Evolutionary conservation across 1,140 invertebrate genomes (phyloP).

Genomic region (Drosophila tristis): DNA sequence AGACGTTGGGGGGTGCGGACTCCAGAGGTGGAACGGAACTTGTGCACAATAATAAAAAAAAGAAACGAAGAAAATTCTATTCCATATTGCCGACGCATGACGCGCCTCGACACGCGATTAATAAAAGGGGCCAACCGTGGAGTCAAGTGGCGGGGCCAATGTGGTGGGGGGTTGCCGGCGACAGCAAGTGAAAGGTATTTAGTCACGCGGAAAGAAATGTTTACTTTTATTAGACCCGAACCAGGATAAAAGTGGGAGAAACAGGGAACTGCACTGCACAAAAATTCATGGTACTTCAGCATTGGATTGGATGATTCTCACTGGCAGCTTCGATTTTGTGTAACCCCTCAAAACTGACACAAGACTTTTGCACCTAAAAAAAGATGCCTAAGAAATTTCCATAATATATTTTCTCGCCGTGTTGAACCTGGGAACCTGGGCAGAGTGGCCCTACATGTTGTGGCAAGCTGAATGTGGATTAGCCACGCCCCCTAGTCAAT

Average conservation of each 20-base stretch:
- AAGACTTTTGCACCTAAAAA: too few relatives aligned
- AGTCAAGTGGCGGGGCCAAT: conserved; percentile 38
- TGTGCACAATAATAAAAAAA: conserved; percentile 47
- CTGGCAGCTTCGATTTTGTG: neutral
- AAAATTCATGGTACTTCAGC: neutral
- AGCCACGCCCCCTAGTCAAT: conserved; percentile 56
- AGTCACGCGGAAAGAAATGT: conserved; percentile 80
- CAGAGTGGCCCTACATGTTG: conserved; percentile 36
- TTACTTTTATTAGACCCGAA: conserved; percentile 72
- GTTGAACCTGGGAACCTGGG: too few relatives aligned
- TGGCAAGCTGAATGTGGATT: conserved; percentile 65
- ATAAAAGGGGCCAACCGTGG: conserved; percentile 53
- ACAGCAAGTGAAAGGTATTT: conserved; percentile 81
- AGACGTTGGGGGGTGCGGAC: neutral
- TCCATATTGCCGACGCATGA: conserved; percentile 72
- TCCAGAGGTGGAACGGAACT: too few relatives aligned
- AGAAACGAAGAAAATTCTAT: conserved; percentile 60
- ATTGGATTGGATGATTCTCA: conserved; percentile 1
- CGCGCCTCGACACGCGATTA: conserved; percentile 76
- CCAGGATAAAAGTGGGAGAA: conserved; percentile 32
- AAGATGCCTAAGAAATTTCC: too few relatives aligned
- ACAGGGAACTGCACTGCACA: neutral
- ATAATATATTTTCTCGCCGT: too few relatives aligned
- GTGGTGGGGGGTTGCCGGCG: conserved; percentile 40
- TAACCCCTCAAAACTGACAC: too few relatives aligned